These are phyloP conservation scores for Lacanobia wlatinum DNA, from an alignment of 2,888 invertebrate species.

Conservation along the genomic window DNA sequence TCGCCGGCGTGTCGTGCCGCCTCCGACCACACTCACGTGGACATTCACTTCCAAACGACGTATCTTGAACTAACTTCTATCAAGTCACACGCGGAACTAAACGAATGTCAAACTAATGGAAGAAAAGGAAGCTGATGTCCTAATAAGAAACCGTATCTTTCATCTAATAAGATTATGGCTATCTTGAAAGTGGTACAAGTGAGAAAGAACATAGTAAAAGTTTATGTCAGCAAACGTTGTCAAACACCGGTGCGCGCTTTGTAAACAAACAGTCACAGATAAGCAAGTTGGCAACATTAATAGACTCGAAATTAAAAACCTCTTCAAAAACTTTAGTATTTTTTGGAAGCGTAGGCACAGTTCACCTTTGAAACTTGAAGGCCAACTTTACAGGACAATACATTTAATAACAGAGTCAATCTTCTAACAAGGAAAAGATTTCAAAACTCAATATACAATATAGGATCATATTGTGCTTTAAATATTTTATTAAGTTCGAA, in stretches of 20 bases:
- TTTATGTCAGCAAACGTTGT: conserved; percentile 71
- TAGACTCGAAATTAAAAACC: conserved; percentile 67
- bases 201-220: conserved; percentile 61
- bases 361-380: conserved; percentile 65
- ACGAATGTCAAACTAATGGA: conserved; percentile 33
- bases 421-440: conserved; percentile 32
- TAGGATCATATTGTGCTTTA: conserved; percentile 56
- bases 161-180: conserved; percentile 43
- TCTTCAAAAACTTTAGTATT: conserved; percentile 69
- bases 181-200: conserved; percentile 52
- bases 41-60: conserved; percentile 82
- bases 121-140: not conserved
- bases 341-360: conserved; percentile 55
- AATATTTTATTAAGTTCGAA: conserved; percentile 71
- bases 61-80: conserved; percentile 55
- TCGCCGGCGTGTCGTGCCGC: conserved; percentile 68
- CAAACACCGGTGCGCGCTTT: conserved; percentile 71
- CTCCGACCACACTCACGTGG: conserved; percentile 83
- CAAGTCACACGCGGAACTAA: conserved; percentile 48
- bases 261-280: conserved; percentile 82
- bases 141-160: conserved; percentile 23
- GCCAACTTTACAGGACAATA: conserved; percentile 63
- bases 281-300: conserved; percentile 78
- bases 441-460: conserved; percentile 45
- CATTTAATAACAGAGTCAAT: conserved; percentile 36